Evolutionary conservation across 2,888 invertebrate genomes (phyloP), one percentile per base, ranked within the genome.

Genomic region (Troilus luridus): DNA sequence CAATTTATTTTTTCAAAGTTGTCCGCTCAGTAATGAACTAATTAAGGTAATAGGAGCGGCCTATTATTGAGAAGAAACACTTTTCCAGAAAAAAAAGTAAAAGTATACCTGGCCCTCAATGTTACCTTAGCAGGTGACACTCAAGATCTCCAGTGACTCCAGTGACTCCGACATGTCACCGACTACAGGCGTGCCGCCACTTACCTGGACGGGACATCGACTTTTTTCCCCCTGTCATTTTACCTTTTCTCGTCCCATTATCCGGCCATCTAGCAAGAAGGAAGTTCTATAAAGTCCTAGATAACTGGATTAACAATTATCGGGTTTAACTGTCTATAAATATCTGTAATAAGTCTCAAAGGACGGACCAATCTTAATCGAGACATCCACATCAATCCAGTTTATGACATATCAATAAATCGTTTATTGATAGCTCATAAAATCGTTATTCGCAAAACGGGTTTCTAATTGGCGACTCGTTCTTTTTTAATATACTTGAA

Each of bases 171-270:
- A 77, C 27, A 77, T 77, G 72, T 77, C 72, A 77, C 72, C 27
- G 72, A 77, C 72, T 41, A 77, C 27, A 77, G 72, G 41, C 72
- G 72, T 77, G 72, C 72, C 72, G 72, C 72, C 72, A 77, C 72
- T 77, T 77, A 77, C 27, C 41, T 41, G 7, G 72, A 77, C 72
- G 21, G 27, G 72, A 41, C 72, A 77, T 77, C 72, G 41, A 1
- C 8, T 17, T 77, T 77, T 77, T 77, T 77, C 41, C 41, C n/a
- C 41, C 1, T 77, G 72, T 77, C 8, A 24, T 41, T 77, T 41
- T 77, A 27, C 41, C 27, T 77, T 17, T 77, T 41, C 41, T 41
- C 7, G 72, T 24, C 72, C 72, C 41, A 77, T 41, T 77, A 77
- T 77, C 72, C 19, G 17, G 27, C 17, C 21, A 77, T 77, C 67